Evolutionary conservation across 2,797 vertebrate species (phyloP).

Genomic region (Otolemur crassicaudatus): DNA sequence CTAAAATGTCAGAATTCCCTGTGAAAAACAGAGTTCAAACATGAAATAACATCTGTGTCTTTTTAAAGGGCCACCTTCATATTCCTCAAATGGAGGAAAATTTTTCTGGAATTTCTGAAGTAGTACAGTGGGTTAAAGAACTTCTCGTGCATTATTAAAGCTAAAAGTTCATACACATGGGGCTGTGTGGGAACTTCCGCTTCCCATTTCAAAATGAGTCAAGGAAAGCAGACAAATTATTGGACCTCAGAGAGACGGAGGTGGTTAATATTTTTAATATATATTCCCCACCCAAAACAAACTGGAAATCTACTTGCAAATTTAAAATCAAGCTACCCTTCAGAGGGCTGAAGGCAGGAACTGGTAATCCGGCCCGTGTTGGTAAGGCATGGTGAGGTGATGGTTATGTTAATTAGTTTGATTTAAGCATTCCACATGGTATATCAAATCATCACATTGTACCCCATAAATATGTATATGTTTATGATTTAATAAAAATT

Average conservation of each 20-base stretch:
- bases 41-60: background rate
- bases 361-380: background rate
- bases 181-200: background rate
- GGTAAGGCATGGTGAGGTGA: background rate
- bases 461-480: too few species aligned
- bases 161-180: background rate
- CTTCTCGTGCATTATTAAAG: conserved; percentile 25
- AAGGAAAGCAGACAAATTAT: background rate
- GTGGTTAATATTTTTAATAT: background rate
- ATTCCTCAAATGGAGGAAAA: conserved; percentile 20
- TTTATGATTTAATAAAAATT: too few species aligned
- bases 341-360: background rate
- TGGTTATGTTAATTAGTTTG: too few species aligned
- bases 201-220: conserved; percentile 33
- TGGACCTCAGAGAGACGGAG: background rate
- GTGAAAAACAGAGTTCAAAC: background rate
- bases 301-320: background rate
- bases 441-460: too few species aligned
- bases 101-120: conserved; percentile 15
- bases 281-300: background rate
- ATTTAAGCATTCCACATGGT: too few species aligned
- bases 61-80: conserved; percentile 23
- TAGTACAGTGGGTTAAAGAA: background rate
- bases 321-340: conserved; percentile 7
- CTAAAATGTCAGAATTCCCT: background rate